These are phyloP conservation scores for Delphinapterus leucas DNA, from an alignment of 2,113 vertebrate genomes.

Conservation along the genomic window DNA sequence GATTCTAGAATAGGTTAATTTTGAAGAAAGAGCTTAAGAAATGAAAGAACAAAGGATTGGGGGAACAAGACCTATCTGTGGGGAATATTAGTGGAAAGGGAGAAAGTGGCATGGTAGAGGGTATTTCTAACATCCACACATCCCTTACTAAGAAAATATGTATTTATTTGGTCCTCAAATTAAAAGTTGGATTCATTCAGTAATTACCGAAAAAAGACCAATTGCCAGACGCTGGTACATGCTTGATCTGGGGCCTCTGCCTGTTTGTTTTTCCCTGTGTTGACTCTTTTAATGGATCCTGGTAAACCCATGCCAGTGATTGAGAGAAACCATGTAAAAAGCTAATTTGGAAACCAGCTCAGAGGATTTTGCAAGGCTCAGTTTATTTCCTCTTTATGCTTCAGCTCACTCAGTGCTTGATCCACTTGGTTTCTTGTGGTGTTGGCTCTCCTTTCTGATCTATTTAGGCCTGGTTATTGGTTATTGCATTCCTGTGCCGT, in stretches of 20 bases:
- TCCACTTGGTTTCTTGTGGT: not conserved
- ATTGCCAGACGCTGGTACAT: not conserved
- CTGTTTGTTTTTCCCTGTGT: not conserved
- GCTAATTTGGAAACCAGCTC: not conserved
- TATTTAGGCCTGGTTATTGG: not conserved
- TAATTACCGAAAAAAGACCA: not conserved
- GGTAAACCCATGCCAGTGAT: not conserved
- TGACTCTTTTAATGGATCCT: not conserved
- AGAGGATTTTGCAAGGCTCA: not conserved
- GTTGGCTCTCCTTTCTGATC: constrained; percentile 19
- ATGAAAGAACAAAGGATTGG: not conserved
- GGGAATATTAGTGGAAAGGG: not conserved
- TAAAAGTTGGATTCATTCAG: not conserved
- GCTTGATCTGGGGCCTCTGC: not conserved
- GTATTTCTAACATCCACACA: not conserved
- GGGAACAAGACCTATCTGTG: not conserved
- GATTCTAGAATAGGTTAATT: not conserved
- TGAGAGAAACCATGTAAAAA: not conserved
- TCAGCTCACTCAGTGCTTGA: not conserved
- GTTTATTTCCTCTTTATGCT: not conserved
- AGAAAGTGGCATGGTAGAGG: not conserved
- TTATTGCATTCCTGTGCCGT: not conserved
- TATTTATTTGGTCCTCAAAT: constrained; percentile 1
- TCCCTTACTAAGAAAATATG: not conserved
- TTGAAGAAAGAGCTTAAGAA: not conserved